phyloP scores from a whole-genome alignment of 2,113 vertebrate species.

The Archocentrus centrarchus region DNA sequence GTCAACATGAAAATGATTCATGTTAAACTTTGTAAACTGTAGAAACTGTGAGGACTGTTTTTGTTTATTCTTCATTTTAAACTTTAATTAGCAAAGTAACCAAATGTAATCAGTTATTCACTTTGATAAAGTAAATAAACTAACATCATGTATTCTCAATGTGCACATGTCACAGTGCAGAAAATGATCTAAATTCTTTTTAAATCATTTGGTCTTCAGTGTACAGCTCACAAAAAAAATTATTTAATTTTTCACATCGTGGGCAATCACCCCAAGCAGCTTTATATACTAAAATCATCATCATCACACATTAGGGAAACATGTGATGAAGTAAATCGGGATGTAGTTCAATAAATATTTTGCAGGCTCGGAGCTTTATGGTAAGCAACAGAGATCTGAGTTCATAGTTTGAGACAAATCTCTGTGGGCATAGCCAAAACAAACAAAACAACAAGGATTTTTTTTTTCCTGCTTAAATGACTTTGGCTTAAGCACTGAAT shows the following conservation, averaged over 20 bases:
- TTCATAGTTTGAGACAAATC: constrained; percentile 40
- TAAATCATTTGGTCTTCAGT: constrained; percentile 11
- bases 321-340: background rate
- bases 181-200: background rate
- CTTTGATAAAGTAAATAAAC: background rate
- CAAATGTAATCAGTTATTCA: background rate
- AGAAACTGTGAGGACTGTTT: background rate
- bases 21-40: background rate
- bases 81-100: background rate
- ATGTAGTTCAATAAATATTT: constrained; percentile 43
- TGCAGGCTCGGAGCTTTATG: constrained; percentile 22
- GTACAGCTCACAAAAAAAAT: background rate
- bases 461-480: constrained; percentile 39
- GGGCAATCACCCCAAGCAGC: constrained; percentile 33
- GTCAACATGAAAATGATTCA: background rate
- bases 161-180: background rate
- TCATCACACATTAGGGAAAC: background rate
- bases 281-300: constrained; percentile 27
- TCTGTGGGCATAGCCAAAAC: constrained; percentile 31
- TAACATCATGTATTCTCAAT: background rate
- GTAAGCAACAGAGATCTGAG: constrained; percentile 25
- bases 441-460: background rate
- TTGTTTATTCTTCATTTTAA: background rate
- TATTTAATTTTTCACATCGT: background rate
- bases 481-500: constrained; percentile 13